Conservation (phyloP, 1,140 invertebrate species). For the Plutomurus gul region DNA sequence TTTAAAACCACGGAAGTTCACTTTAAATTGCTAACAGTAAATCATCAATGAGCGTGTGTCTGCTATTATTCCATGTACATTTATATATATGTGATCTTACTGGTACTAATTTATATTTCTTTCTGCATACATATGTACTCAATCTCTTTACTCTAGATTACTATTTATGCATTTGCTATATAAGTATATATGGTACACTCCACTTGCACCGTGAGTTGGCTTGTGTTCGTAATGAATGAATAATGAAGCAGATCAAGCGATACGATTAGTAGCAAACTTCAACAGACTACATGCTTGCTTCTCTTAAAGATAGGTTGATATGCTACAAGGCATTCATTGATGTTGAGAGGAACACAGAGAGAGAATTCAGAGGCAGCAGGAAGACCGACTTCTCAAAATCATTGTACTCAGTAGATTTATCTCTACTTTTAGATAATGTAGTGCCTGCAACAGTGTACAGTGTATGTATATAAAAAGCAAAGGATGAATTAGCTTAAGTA, state of each 20-base stretch:
- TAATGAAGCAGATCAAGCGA: constrained; percentile 7
- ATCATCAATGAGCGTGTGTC: no score
- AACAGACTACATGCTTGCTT: not conserved
- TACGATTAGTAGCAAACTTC: not conserved
- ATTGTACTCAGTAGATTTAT: not conserved
- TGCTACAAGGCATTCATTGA: no score
- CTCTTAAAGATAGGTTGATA: not conserved
- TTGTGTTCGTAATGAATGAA: constrained; percentile 25
- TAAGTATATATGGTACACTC: no score
- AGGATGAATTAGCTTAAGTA: not conserved
- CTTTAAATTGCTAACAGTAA: no score
- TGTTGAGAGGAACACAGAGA: not conserved
- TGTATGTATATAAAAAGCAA: not conserved
- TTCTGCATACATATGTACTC: no score
- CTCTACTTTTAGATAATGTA: not conserved
- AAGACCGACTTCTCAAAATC: not conserved
- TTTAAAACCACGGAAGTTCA: no score
- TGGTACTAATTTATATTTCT: no score
- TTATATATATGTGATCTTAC: no score
- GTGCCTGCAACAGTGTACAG: not conserved
- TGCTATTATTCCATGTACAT: no score
- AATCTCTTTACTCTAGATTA: no score
- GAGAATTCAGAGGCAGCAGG: constrained; percentile 7
- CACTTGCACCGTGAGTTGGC: not conserved
- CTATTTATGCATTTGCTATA: no score